Evolutionary conservation across 2,888 invertebrate species (phyloP).

Genomic region (Dimorphilus gyrociliatus): DNA sequence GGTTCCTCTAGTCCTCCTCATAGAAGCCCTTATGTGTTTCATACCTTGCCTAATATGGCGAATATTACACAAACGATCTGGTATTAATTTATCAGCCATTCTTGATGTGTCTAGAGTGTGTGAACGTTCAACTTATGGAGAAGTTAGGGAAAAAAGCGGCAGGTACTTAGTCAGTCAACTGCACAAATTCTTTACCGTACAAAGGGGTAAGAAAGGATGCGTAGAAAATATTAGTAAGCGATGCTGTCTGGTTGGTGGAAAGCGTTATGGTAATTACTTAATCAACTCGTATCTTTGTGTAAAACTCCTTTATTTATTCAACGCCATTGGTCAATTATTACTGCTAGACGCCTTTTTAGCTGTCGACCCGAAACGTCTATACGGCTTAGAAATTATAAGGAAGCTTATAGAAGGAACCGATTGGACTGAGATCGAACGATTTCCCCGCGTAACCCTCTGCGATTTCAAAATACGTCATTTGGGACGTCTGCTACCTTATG

Average conservation of each 20-base stretch:
- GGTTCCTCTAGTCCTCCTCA: constrained; percentile 14
- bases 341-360: constrained; percentile 41
- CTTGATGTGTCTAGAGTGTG: constrained; percentile 14
- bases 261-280: constrained; percentile 39
- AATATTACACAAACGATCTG: constrained; percentile 13
- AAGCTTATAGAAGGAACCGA: neutral
- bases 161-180: neutral
- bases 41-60: constrained; percentile 14
- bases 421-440: neutral
- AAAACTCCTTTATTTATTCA: constrained; percentile 38
- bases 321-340: constrained; percentile 40
- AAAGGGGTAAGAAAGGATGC: constrained; percentile 17
- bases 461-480: neutral
- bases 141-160: constrained; percentile 12
- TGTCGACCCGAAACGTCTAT: constrained; percentile 29
- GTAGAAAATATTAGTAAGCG: constrained; percentile 33
- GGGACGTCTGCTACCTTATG: constrained; percentile 17
- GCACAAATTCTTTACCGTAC: neutral
- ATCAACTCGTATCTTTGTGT: constrained; percentile 39
- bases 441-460: neutral
- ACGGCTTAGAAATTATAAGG: neutral
- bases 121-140: constrained; percentile 14
- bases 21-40: constrained; percentile 14
- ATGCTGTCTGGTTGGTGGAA: constrained; percentile 35
- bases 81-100: constrained; percentile 13